Evolutionary conservation across 2,888 invertebrate species (phyloP).

Genomic region (Cantharis rufa): DNA sequence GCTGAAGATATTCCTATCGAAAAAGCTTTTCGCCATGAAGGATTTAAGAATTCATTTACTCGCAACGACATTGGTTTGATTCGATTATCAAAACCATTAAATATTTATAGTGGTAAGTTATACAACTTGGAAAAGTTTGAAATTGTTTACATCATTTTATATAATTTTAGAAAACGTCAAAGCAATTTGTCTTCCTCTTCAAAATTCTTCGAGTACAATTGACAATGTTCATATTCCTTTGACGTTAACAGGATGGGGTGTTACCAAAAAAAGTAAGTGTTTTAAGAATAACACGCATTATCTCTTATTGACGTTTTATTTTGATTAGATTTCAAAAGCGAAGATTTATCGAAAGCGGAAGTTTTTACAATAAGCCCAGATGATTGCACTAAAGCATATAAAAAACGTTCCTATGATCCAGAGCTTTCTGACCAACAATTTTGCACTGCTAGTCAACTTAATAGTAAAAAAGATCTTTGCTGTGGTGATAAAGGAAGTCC

Average conservation of each 20-base stretch:
- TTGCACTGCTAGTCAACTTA: neutral
- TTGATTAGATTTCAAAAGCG: slow-evolving; percentile 43
- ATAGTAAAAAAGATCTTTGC: neutral
- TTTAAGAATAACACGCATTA: neutral
- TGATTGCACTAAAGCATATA: slow-evolving; percentile 58
- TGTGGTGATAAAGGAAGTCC: neutral
- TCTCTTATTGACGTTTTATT: neutral
- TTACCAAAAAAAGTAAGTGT: slow-evolving; percentile 62
- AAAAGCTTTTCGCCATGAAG: slow-evolving; percentile 57
- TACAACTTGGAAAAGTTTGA: neutral
- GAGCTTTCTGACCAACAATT: neutral
- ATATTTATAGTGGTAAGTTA: neutral
- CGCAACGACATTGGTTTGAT: slow-evolving; percentile 65
- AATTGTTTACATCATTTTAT: neutral
- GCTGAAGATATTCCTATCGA: slow-evolving; percentile 60
- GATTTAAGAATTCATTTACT: slow-evolving; percentile 55
- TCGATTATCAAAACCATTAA: slow-evolving; percentile 51
- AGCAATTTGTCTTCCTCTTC: slow-evolving; percentile 57
- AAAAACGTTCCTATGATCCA: slow-evolving; percentile 61
- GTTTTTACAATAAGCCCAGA: slow-evolving; percentile 52
- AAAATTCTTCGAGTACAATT: slow-evolving; percentile 42
- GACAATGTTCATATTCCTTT: slow-evolving; percentile 58
- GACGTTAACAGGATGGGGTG: slow-evolving; percentile 77
- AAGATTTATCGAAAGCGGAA: slow-evolving; percentile 54
- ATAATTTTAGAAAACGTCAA: slow-evolving; percentile 50